These are phyloP conservation scores for Trachelus troglodyta DNA, from an alignment of 2,888 invertebrate genomes.

Conservation along the genomic window DNA sequence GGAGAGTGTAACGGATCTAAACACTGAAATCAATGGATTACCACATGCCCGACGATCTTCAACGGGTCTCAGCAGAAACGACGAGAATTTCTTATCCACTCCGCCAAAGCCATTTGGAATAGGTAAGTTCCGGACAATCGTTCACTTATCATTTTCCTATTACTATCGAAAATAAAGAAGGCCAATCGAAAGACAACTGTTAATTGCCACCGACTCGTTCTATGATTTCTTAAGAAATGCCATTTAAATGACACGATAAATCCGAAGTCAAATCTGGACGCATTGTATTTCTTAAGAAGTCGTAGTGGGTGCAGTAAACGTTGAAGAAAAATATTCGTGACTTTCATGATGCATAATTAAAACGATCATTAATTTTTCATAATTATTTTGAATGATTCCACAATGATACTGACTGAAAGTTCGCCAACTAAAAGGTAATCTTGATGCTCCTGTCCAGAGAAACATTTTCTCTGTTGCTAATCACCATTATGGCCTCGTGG, in stretches of 20 bases:
- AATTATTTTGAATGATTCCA: conserved; percentile 49
- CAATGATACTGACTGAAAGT: conserved; percentile 52
- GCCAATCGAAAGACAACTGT: neutral
- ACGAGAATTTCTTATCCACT: conserved; percentile 66
- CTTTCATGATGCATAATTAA: conserved; percentile 30
- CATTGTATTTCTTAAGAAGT: neutral
- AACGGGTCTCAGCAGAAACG: conserved; percentile 55
- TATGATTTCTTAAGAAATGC: neutral
- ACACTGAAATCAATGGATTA: conserved; percentile 71
- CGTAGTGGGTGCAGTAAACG: neutral
- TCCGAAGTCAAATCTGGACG: neutral
- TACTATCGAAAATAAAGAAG: neutral
- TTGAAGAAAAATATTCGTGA: neutral
- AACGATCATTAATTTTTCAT: conserved; percentile 38
- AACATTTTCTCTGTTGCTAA: neutral
- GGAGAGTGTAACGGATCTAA: conserved; percentile 86
- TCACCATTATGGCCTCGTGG: neutral
- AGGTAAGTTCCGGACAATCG: conserved; percentile 77
- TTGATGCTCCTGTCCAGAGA: conserved; percentile 19
- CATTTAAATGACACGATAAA: neutral
- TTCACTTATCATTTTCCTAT: conserved; percentile 43
- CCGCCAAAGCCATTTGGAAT: conserved; percentile 85
- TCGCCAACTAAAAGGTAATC: conserved; percentile 58
- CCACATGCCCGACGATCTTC: conserved; percentile 55
- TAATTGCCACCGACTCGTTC: neutral